Evolutionary conservation across 2,888 invertebrate genomes (phyloP), one percentile per base, ranked within the genome.

Genomic region (Mimas tiliae): DNA sequence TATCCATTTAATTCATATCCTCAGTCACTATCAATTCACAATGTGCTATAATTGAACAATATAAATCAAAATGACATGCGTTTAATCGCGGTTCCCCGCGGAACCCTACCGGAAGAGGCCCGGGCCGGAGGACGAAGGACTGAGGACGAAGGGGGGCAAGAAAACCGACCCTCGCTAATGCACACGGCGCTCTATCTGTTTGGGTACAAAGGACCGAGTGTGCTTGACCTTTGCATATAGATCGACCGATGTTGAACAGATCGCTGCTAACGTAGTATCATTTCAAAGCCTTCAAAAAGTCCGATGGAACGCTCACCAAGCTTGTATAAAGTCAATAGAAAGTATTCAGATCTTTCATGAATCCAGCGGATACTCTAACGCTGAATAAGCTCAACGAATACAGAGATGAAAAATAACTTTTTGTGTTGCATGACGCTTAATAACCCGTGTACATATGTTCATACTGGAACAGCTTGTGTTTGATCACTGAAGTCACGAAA

Each of bases 11-110:
- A 76, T 78, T 76, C 67, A 68, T 68, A 66, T 71, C 71, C 68
- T 69, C 66, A 63, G 67, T 68, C 53, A 27, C 21, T 52, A 65
- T 65, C 65, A 65, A 68, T 65, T 34, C 72, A 67, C 72, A 72
- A 73, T 72, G 72, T 72, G 78, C 85, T 87, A 86, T 89, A 87
- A 90, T 89, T 86, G 85, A 82, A 73, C 67, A 73, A 75, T 79
- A 92, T 92, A 91, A 91, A 91, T 92, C 92, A 92, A 89, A 91
- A 86, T 88, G 90, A 87, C 89, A 86, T 85, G 81, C 87, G 82
- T 87, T 88, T 89, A 88, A 89, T 90, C 86, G 87, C 79, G 84
- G 81, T 79, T 74, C 75, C 72, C 73, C 74, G 73, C 77, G 79
- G 73, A 82, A 82, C 86, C 85, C 84, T 80, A 80, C 80, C 84